These are phyloP conservation scores for Myotis myotis DNA, from an alignment of 2,797 vertebrate species.

Conservation along the genomic window DNA sequence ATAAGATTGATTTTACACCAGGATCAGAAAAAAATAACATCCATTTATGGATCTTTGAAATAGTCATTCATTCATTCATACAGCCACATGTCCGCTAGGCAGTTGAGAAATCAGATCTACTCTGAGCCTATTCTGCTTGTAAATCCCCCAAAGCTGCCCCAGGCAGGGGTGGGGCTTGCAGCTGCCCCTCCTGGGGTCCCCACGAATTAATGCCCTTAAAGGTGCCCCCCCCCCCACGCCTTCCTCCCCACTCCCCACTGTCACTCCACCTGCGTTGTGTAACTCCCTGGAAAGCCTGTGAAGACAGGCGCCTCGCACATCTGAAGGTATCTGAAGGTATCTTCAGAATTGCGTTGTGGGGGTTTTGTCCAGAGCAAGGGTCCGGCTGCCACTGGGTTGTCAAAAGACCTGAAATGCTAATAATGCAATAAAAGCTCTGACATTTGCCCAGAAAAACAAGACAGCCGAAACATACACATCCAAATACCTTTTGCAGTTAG, in stretches of 20 bases:
- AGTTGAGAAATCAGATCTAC: not conserved
- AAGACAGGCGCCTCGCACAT: not conserved
- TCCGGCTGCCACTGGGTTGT: not conserved
- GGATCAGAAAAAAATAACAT: not conserved
- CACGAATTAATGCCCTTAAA: not conserved
- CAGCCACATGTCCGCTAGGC: not conserved
- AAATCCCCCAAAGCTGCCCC: not conserved
- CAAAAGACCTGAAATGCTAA: not conserved
- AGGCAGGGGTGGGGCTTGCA: fast-evolving
- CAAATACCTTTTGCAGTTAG: not conserved
- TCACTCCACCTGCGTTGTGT: fast-evolving
- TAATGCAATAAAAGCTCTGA: not conserved
- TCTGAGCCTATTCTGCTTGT: not conserved
- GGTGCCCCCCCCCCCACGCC: fast-evolving
- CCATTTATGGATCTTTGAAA: not conserved
- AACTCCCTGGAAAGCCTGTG: too few species aligned
- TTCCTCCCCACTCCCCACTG: not conserved
- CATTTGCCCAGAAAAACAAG: not conserved
- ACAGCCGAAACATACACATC: not conserved
- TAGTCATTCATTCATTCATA: not conserved
- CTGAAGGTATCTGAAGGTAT: too few species aligned
- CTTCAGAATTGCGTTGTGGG: not conserved
- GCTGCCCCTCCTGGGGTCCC: not conserved
- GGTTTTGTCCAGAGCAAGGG: not conserved
- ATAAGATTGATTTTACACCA: not conserved